Evolutionary conservation across 2,113 vertebrate species (phyloP).

Genomic region (Tachysurus vachellii): DNA sequence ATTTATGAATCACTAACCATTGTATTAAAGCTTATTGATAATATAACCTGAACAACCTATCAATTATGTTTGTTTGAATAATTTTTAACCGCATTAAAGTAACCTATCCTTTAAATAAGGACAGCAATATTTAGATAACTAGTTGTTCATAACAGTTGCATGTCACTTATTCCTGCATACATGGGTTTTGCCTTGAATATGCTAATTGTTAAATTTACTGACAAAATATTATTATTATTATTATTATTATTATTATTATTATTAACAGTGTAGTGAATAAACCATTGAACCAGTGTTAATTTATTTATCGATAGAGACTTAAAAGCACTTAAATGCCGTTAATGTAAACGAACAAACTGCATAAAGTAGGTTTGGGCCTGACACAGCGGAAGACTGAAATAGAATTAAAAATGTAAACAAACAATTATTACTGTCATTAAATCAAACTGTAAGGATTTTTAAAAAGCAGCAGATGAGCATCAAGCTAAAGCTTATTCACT

Average conservation of each 20-base stretch:
- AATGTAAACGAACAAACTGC: background rate
- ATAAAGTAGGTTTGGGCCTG: background rate
- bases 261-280: too few relatives aligned
- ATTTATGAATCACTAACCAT: background rate
- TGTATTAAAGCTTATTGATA: background rate
- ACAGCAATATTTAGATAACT: background rate
- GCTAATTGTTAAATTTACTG: background rate
- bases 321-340: background rate
- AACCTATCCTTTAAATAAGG: background rate
- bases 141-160: background rate
- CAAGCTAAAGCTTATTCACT: background rate
- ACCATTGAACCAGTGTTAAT: too few relatives aligned
- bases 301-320: too few relatives aligned
- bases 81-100: background rate
- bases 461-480: background rate
- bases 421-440: background rate
- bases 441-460: background rate
- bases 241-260: too few relatives aligned
- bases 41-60: background rate
- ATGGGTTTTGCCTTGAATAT: background rate
- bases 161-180: background rate
- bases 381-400: background rate
- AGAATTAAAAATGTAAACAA: background rate
- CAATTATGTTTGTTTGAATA: background rate
- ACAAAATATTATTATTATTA: too few relatives aligned